A percentile compares a stretch with the other conserved stretches of the same genome.
Conservation (phyloP, 2,888 invertebrate species). For the Erebia aethiops region DNA sequence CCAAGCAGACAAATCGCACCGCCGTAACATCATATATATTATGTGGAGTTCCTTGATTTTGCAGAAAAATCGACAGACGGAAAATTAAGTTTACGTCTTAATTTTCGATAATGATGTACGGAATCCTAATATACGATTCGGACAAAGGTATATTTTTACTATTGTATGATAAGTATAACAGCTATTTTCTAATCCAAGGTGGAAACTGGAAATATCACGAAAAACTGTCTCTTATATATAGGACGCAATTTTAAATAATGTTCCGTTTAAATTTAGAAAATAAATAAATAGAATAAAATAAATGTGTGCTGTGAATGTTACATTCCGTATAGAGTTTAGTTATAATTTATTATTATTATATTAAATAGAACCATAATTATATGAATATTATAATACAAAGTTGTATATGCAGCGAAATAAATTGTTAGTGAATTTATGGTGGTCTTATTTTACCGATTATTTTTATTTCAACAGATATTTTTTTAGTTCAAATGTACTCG, state of each 20-base stretch:
- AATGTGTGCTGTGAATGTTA: slow-evolving; percentile 48
- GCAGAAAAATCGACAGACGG: too few species aligned
- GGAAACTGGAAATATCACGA: neutral
- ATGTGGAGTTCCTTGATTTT: too few species aligned
- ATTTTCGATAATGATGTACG: too few species aligned
- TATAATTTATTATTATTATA: slow-evolving; percentile 38
- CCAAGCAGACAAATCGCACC: too few species aligned
- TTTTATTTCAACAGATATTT: too few species aligned
- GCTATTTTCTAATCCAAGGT: too few species aligned
- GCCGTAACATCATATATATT: too few species aligned
- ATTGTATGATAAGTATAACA: too few species aligned
- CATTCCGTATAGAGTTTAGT: slow-evolving; percentile 40
- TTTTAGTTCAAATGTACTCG: too few species aligned
- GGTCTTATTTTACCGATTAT: slow-evolving; percentile 29
- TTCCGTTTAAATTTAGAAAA: neutral
- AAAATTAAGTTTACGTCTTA: too few species aligned
- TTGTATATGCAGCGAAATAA: slow-evolving; percentile 40
- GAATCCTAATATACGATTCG: too few species aligned
- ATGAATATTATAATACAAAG: slow-evolving; percentile 29
- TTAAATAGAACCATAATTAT: slow-evolving; percentile 6
- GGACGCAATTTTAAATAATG: slow-evolving; percentile 8
- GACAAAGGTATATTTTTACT: too few species aligned
- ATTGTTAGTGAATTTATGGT: slow-evolving; percentile 34
- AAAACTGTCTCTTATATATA: neutral
- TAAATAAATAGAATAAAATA: slow-evolving; percentile 4